Base-by-base conservation (phyloP, 37 sponge, comb jelly and placozoan species). In the Crambe crambe region DNA sequence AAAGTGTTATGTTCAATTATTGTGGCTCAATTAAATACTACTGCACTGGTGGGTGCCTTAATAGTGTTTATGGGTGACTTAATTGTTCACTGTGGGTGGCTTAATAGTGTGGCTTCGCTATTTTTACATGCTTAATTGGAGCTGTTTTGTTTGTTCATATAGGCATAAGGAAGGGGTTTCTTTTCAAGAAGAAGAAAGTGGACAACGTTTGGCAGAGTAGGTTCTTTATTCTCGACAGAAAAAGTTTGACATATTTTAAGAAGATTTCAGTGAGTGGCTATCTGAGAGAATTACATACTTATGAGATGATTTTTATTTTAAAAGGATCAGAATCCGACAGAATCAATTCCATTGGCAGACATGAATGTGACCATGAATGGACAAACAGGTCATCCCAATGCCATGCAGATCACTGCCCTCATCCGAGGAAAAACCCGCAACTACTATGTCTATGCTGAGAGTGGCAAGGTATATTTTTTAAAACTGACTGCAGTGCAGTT, bases 381-480 rank as follows among this genome's bases (percentile, higher is more conserved):
- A 27, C 76, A 83, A 42, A 83, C 81, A 34, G 92, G 92, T 22
- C 87, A 87, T 47, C 92, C 92, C 36, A 86, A 91, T 40, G 92
- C 75, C 32, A 87, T 91, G 87, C 92, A 91, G 75, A 80, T 91
- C 73, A 83, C 79, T n/a, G 84, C 92, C 20, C 12, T 87, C 34
- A 70, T 91, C 40, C 79, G 80, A 29, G 90, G 90, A 37, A 85
- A 77, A 47, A 85, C 90, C 38, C 84, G 93, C 72, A 92, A 88
- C 74, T 85, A 82, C 36, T 92, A 74, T 68, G 86, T 92, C 44
- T 92, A 88, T 32, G 56, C 93, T 0, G 90, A 92, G 29, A 79
- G 25, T 42, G 86, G 89, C 30, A 80, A 85, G 76, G 93, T 92
- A 60, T 35, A 66, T 15, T 15, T 51, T 51, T 51, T 51, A 51